These are phyloP conservation scores for Podiceps cristatus DNA, from an alignment of 2,113 vertebrate genomes.

Conservation along the genomic window DNA sequence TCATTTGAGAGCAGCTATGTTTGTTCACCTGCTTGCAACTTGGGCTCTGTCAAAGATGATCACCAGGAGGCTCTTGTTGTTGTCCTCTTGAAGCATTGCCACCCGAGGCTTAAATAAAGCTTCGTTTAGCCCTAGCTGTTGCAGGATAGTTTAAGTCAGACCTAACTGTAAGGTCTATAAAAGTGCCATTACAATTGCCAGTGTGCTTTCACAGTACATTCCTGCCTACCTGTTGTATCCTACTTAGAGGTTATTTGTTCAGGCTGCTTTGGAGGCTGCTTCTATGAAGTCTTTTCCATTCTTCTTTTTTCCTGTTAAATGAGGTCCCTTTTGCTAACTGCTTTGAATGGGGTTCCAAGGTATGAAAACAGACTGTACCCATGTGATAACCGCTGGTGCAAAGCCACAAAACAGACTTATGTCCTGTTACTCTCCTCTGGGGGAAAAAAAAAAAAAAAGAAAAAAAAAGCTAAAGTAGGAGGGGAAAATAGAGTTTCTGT, in stretches of 20 bases:
- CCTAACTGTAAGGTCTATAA: background rate
- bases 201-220: background rate
- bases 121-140: background rate
- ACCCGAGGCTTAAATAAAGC: constrained; percentile 1
- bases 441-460: too few relatives aligned
- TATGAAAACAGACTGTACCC: background rate
- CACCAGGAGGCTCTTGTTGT: background rate
- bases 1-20: background rate
- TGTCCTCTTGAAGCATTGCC: background rate
- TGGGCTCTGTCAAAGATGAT: background rate
- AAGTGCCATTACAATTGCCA: background rate
- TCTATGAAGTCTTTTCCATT: background rate
- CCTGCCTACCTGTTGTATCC: background rate
- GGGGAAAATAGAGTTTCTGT: background rate
- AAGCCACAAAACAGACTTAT: background rate
- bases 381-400: background rate
- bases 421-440: background rate
- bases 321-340: background rate
- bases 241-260: background rate
- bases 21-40: background rate
- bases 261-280: background rate
- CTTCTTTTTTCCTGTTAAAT: background rate
- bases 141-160: background rate
- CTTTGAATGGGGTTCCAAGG: background rate
- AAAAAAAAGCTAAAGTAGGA: background rate